phyloP scores from a whole-genome alignment of 2,113 vertebrate species.

The Microtus ochrogaster region DNA sequence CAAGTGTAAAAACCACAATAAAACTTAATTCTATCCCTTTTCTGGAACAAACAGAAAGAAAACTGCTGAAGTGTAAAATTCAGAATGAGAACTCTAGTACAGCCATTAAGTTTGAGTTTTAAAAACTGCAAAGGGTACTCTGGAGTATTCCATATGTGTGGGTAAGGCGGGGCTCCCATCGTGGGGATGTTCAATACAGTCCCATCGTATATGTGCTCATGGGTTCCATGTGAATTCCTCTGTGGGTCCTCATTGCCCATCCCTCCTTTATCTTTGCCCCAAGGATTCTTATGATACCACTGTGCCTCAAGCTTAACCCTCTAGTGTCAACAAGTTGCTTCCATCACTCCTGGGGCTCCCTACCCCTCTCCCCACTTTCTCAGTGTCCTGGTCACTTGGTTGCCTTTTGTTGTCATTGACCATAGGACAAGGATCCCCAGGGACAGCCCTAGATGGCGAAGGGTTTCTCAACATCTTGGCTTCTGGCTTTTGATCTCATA shows the following conservation, averaged over 20 bases:
- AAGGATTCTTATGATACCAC: background rate
- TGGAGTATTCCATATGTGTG: background rate
- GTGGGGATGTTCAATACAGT: background rate
- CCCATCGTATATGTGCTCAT: fast-evolving
- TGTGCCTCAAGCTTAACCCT: background rate
- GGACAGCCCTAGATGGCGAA: fast-evolving
- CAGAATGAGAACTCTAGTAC: constrained; percentile 58
- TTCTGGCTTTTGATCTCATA: background rate
- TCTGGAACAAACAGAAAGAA: constrained; percentile 76
- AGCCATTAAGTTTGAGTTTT: constrained; percentile 49
- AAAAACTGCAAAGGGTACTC: background rate
- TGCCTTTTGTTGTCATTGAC: background rate
- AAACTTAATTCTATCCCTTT: constrained; percentile 73
- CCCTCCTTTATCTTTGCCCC: background rate
- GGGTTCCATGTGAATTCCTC: background rate
- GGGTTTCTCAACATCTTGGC: background rate
- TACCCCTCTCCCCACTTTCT: background rate
- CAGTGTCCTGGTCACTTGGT: background rate
- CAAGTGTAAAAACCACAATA: constrained; percentile 65
- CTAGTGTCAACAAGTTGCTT: background rate
- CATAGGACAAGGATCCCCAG: background rate
- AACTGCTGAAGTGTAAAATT: constrained; percentile 76
- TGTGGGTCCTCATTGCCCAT: background rate
- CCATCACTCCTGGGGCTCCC: background rate
- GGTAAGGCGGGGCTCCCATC: background rate